Percentiles rank a stretch among this genome's conserved stretches.
Conservation (phyloP, 2,113 vertebrate species). For the Pholis gunnellus region DNA sequence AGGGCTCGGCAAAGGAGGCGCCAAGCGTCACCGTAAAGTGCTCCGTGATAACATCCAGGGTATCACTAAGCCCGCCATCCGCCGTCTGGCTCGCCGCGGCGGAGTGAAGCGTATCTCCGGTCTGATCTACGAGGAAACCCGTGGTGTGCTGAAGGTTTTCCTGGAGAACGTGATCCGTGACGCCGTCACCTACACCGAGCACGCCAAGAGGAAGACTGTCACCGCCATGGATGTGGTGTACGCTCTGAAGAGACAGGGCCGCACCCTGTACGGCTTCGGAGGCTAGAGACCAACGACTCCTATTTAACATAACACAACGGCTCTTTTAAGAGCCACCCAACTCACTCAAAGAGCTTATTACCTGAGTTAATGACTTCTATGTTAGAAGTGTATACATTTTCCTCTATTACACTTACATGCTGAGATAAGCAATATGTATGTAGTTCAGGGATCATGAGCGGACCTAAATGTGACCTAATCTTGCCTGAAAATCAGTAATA, state of each 20-base stretch:
- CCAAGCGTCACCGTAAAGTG: slow-evolving; percentile 52
- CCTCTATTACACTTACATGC: no score
- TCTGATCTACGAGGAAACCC: no score
- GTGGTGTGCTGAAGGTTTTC: slow-evolving; percentile 41
- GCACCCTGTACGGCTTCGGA: slow-evolving; percentile 36
- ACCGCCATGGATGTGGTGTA: slow-evolving; percentile 39
- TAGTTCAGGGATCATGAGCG: no score
- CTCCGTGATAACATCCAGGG: slow-evolving; percentile 67
- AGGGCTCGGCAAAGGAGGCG: slow-evolving; percentile 55
- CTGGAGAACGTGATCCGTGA: slow-evolving; percentile 62
- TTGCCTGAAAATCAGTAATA: no score
- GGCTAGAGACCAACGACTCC: not conserved
- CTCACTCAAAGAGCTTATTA: not conserved
- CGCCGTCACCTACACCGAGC: slow-evolving; percentile 57
- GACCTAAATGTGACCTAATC: no score
- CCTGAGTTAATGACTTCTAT: no score
- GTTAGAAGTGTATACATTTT: no score
- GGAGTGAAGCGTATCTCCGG: no score
- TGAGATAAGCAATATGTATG: no score
- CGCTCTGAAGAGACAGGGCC: slow-evolving; percentile 33
- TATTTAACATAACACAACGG: not conserved
- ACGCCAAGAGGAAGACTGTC: slow-evolving; percentile 45
- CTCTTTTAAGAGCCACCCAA: slow-evolving; percentile 42
- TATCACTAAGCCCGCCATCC: slow-evolving; percentile 27
- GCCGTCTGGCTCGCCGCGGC: no score